phyloP scores from a whole-genome alignment of 2,888 invertebrate genomes.

The Teleogryllus oceanicus region DNA sequence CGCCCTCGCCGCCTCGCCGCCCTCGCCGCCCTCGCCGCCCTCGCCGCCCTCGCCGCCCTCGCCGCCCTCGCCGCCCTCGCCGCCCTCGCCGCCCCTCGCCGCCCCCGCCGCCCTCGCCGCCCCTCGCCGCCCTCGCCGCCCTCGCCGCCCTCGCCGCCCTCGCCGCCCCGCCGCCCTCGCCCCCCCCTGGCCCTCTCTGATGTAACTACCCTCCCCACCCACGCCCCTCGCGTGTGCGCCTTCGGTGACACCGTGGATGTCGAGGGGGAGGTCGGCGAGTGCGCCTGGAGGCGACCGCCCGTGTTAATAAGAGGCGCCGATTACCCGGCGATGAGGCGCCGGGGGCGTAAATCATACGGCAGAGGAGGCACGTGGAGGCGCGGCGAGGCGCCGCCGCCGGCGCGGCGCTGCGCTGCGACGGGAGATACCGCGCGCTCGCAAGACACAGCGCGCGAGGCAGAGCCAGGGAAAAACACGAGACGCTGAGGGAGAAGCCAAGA shows the following conservation, averaged over 20 bases:
- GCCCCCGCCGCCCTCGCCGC: background rate
- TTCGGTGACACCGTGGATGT: too few relatives aligned
- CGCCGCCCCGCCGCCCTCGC: background rate
- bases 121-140: background rate
- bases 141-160: too few relatives aligned
- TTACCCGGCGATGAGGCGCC: constrained; percentile 6
- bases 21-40: background rate
- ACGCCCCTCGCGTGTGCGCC: too few relatives aligned
- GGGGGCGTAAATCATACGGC: background rate
- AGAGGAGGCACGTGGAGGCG: background rate
- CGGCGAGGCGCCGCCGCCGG: too few relatives aligned
- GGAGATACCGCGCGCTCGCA: too few relatives aligned
- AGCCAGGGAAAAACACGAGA: too few relatives aligned
- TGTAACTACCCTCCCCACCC: background rate
- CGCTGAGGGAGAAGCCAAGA: too few relatives aligned
- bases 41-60: background rate
- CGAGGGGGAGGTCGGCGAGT: background rate
- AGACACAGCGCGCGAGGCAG: too few relatives aligned
- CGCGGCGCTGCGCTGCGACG: too few relatives aligned
- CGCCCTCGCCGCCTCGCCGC: too few relatives aligned
- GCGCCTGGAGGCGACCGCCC: background rate
- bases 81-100: background rate
- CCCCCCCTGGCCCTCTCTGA: background rate
- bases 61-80: background rate
- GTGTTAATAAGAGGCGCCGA: constrained; percentile 1